Evolutionary conservation across 2,888 invertebrate genomes (phyloP), one percentile per base, ranked within the genome.

Genomic region (Ethmia dodecea): DNA sequence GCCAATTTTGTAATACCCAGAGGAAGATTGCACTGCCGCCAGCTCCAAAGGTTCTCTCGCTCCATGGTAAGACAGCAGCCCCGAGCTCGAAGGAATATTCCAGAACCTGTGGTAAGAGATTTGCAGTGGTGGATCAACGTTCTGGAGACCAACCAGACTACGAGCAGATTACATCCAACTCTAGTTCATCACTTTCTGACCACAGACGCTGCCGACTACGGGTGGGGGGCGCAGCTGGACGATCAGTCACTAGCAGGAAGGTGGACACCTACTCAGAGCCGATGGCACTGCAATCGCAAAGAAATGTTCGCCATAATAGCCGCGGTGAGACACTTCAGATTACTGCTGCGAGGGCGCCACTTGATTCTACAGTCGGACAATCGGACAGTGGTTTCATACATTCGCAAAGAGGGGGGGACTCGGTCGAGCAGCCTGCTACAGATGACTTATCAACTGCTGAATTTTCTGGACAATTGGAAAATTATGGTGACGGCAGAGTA

Each of bases 331-430:
- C 9, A 8, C 4, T 24, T 36, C 35, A 12, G 13, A 13, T n/a
- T 9, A 12, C 28, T 26, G 2, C 34, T 36, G 42, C 32, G 29
- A 20, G 28, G 33, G 9, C 30, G 43, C 1, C 43, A 31, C 11
- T 13, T 36, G 2, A 18, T 27, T 6, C 16, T 42, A 3, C 45
- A 47, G 26, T 37, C 41, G 35, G 45, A 55, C 38, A 54, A 52
- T 11, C 38, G 42, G 2, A 53, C 51, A 5, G 43, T 38, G 4
- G 34, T 52, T 0, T 30, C 43, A 1, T 45, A 48, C 12, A 8
- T 49, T 11, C 32, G 38, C 8, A 59, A 54, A 31, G 47, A 55
- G 28, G 55, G 55, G 5, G 49, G 52, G 1, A 52, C 51, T 2
- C 30, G 33, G 11, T 47, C 49, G 6, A 6, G 6, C 6, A 9